phyloP scores from a whole-genome alignment of 2,113 vertebrate species.

The Cromileptes altivelis region DNA sequence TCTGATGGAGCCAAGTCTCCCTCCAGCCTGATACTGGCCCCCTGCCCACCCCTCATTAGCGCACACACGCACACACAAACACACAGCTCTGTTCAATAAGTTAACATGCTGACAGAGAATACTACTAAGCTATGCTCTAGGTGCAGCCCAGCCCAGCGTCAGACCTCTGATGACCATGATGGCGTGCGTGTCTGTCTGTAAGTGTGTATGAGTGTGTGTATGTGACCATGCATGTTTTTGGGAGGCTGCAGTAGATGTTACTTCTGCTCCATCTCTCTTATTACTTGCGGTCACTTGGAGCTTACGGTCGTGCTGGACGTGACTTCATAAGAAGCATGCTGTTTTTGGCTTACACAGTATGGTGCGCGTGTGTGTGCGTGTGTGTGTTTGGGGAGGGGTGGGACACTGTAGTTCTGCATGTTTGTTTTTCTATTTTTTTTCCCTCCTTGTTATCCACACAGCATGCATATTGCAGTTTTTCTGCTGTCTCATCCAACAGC shows the following conservation, averaged over 20 bases:
- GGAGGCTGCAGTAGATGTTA: constrained; percentile 63
- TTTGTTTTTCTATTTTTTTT: constrained; percentile 29
- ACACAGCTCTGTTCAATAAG: constrained; percentile 66
- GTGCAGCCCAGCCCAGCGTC: constrained; percentile 53
- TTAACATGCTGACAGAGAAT: constrained; percentile 64
- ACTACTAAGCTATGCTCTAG: constrained; percentile 56
- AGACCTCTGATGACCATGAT: constrained; percentile 36
- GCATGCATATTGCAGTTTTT: constrained; percentile 62
- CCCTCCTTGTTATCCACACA: constrained; percentile 49
- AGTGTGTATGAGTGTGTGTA: background rate
- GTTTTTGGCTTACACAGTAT: constrained; percentile 56
- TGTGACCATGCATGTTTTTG: constrained; percentile 58
- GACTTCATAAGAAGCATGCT: constrained; percentile 60
- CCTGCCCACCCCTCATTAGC: constrained; percentile 74
- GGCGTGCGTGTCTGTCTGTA: constrained; percentile 10
- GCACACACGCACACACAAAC: constrained; percentile 6
- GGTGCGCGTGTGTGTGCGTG: constrained; percentile 6
- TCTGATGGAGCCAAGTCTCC: constrained; percentile 78
- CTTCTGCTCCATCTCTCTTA: constrained; percentile 74
- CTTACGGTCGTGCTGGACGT: constrained; percentile 65
- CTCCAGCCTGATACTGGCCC: constrained; percentile 71
- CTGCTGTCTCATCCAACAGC: constrained; percentile 54
- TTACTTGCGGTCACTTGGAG: constrained; percentile 79
- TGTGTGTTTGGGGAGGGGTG: background rate
- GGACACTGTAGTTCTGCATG: constrained; percentile 26